Base-by-base conservation (phyloP, 35 echinoderm and acorn worm genomes). In the Apostichopus parvimensis region DNA sequence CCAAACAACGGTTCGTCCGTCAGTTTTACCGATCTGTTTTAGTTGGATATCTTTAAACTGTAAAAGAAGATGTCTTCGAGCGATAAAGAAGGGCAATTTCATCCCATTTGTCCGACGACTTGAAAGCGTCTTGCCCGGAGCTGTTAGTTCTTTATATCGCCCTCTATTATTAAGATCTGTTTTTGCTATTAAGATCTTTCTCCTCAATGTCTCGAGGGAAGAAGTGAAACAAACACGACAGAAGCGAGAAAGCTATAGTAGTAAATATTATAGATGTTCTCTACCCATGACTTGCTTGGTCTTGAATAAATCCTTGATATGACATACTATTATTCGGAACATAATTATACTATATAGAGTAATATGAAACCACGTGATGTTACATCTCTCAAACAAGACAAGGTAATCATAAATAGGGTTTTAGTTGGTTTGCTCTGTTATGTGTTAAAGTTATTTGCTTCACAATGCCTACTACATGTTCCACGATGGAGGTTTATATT, bases 61-160 rank as follows among this genome's bases (percentile, higher is more conserved):
- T 15, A 84, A 58, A 4, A 11, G 58, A 84, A 84, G 24, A 59
- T 84, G 20, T 60, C 56, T 20, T 52, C 12, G 81, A 57, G 81
- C 81, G 57, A 84, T 21, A 84, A 75, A 58, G 54, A 84, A 84
- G 57, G 81, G 57, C 55, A 54, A 84, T 18, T 45, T 82, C 81
- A 17, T 54, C n/a, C 71, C 2, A 75, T 18, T 75, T 75, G 15
- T n/a, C 55, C 17, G 11, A 15, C 20, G 57, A 59, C 57, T 84
- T 13, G 17, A 84, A 55, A 56, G 15, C 4, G 5, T 59, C 6
- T 22, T 59, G 81, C 81, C 54, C 18, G 3, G 13, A 84, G 81
- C 81, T 84, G 57, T 84, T 84, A 24, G 81, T 84, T 84, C 57
- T 84, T 59, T 59, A 9, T 56, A 84, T 84, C 81, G 81, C 81